A percentile compares a stretch with the other conserved stretches of the same genome.
phyloP scores from a whole-genome alignment of 2,888 invertebrate genomes.

The Petrolisthes cinctipes region DNA sequence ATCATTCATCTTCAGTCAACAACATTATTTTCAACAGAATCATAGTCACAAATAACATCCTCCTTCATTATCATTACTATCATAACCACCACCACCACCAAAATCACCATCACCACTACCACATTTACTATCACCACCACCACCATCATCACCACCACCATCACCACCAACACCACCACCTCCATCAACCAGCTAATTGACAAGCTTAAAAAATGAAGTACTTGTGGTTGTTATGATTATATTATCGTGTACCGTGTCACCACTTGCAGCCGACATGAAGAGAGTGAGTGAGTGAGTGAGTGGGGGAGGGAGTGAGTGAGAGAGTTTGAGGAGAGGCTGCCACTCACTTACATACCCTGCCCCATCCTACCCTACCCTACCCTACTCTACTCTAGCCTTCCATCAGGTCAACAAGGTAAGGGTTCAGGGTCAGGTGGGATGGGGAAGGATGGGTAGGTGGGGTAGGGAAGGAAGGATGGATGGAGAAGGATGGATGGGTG shows the following conservation, averaged over 20 bases:
- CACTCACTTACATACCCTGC: not conserved
- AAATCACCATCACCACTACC: too few relatives aligned
- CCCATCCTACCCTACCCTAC: not conserved
- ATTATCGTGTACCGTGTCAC: slow-evolving; percentile 17
- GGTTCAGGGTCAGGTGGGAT: too few relatives aligned
- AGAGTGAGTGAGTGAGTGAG: not conserved
- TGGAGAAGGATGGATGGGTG: not conserved
- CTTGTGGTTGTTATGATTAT: slow-evolving; percentile 22
- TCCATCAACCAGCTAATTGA: not conserved
- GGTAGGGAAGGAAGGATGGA: not conserved
- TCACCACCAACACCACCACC: not conserved
- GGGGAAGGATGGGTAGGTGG: not conserved
- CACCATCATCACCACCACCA: not conserved
- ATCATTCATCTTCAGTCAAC: too few relatives aligned
- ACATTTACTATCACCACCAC: too few relatives aligned
- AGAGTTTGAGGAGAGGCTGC: not conserved
- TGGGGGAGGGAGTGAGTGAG: not conserved
- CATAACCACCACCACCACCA: too few relatives aligned
- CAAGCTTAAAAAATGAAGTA: not conserved
- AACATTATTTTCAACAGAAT: too few relatives aligned
- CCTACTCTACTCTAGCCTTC: not conserved
- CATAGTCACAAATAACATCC: too few relatives aligned
- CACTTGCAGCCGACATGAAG: not conserved
- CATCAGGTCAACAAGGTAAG: not conserved
- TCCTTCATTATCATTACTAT: too few relatives aligned